phyloP scores from a whole-genome alignment of 2,888 invertebrate species.

The Himalopsyche kuldschensis region DNA sequence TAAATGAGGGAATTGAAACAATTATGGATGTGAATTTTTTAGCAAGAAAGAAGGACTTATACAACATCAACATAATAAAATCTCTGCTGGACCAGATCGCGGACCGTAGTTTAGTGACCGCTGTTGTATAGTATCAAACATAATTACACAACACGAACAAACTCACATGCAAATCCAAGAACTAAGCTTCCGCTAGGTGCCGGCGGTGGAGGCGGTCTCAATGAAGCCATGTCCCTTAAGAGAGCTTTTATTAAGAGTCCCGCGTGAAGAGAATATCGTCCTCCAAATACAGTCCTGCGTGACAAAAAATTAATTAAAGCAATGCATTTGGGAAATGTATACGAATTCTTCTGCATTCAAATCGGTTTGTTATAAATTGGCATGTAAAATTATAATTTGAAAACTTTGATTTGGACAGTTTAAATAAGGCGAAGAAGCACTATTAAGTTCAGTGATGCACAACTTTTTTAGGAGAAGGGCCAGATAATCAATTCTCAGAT shows the following conservation, averaged over 20 bases:
- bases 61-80: no score
- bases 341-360: neutral
- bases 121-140: neutral
- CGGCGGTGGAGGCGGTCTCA: slow-evolving; percentile 68
- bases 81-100: no score
- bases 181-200: slow-evolving; percentile 76
- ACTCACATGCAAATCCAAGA: slow-evolving; percentile 69
- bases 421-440: neutral
- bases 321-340: neutral
- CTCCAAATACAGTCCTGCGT: slow-evolving; percentile 65
- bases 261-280: slow-evolving; percentile 73
- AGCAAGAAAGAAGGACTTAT: no score
- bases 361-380: neutral
- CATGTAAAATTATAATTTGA: neutral
- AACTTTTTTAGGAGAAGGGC: no score
- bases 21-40: no score
- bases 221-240: slow-evolving; percentile 70
- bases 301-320: neutral
- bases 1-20: no score
- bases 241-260: slow-evolving; percentile 78
- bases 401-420: neutral
- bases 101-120: no score
- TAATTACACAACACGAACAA: neutral
- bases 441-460: no score
- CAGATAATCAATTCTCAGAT: no score